Evolutionary conservation across 1,140 invertebrate genomes (phyloP).

Genomic region (Tetramorium parvispinum): DNA sequence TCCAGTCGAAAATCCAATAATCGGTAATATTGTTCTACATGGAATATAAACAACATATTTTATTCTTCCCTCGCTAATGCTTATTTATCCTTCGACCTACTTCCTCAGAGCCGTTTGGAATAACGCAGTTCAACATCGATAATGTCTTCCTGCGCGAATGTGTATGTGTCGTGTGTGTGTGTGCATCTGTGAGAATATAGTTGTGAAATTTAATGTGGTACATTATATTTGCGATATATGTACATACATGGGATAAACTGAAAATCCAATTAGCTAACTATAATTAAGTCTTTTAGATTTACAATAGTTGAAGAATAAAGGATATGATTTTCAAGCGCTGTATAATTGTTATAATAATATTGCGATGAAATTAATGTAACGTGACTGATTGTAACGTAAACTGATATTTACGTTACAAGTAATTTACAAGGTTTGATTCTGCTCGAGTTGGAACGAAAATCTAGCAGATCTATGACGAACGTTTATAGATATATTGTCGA

Average conservation of each 20-base stretch:
- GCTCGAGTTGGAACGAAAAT: not conserved
- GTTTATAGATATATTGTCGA: not conserved
- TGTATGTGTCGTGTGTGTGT: too few relatives aligned
- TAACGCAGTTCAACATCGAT: constrained; percentile 63
- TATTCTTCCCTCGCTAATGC: constrained; percentile 66
- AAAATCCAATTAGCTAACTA: constrained; percentile 1
- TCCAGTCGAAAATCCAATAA: constrained; percentile 48
- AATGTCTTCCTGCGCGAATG: constrained; percentile 53
- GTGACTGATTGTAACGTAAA: not conserved
- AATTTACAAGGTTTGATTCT: not conserved
- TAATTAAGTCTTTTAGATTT: constrained; percentile 1
- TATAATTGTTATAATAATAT: not conserved
- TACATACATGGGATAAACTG: not conserved
- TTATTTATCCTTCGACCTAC: constrained; percentile 73
- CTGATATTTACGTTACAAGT: not conserved
- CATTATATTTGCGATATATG: constrained; percentile 5
- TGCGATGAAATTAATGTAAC: not conserved
- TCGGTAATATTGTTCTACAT: constrained; percentile 48
- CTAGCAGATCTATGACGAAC: not conserved
- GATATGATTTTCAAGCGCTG: not conserved
- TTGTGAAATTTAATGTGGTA: constrained; percentile 62
- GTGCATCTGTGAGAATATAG: constrained; percentile 34
- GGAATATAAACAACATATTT: constrained; percentile 50
- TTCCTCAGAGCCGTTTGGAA: constrained; percentile 36
- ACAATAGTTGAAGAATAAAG: not conserved